A percentile compares a stretch with the other conserved stretches of the same genome.
Evolutionary conservation across 2,888 invertebrate genomes (phyloP).

Genomic region (Calliphora vomitoria): DNA sequence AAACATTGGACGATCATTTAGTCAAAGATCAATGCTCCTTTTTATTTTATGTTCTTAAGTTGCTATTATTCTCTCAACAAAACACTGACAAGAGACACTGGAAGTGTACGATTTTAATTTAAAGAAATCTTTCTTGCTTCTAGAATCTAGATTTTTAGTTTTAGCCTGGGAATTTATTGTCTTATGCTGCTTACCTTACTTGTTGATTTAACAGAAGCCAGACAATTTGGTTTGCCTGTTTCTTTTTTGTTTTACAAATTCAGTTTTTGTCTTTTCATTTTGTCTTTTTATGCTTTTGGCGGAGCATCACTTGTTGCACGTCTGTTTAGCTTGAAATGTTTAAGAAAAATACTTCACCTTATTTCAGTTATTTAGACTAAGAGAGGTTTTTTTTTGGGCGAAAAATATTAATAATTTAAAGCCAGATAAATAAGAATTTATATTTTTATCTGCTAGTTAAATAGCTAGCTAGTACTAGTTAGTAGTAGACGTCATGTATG

Average conservation of each 20-base stretch:
- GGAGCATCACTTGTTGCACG: slow-evolving; percentile 43
- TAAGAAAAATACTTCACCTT: background rate
- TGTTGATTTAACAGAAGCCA: slow-evolving; percentile 25
- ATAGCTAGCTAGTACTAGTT: slow-evolving; percentile 39
- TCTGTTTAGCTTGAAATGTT: slow-evolving; percentile 46
- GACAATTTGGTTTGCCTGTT: background rate
- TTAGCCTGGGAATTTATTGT: slow-evolving; percentile 25
- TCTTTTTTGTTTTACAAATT: slow-evolving; percentile 11
- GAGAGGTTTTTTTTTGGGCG: background rate
- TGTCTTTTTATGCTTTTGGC: background rate
- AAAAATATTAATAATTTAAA: background rate
- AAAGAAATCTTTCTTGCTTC: background rate
- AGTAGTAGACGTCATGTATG: slow-evolving; percentile 25
- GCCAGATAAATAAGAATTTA: slow-evolving; percentile 2
- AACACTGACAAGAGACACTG: background rate
- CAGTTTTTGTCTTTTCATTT: slow-evolving; percentile 36
- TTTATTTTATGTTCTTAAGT: background rate
- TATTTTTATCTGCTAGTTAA: slow-evolving; percentile 38
- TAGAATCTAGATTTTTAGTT: slow-evolving; percentile 50
- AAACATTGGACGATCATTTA: background rate
- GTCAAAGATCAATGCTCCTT: slow-evolving; percentile 50
- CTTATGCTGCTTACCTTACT: background rate
- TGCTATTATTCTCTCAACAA: slow-evolving; percentile 1
- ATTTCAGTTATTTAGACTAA: background rate
- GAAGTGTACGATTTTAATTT: slow-evolving; percentile 28